A percentile compares a stretch with the other conserved stretches of the same genome.
Conservation (phyloP, 2,113 vertebrate genomes). For the Mus pahari region DNA sequence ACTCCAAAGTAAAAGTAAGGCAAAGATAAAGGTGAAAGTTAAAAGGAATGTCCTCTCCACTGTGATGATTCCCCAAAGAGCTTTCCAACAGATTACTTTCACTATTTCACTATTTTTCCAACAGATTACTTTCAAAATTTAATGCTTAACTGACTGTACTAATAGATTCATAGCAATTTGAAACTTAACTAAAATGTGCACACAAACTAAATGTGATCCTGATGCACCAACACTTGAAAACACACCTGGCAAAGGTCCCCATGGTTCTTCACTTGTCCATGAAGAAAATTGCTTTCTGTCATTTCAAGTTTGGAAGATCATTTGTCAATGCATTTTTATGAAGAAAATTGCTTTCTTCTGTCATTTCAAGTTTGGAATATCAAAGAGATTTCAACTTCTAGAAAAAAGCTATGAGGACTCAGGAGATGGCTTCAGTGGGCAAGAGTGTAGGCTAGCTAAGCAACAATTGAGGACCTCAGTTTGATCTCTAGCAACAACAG, state of each 20-base stretch:
- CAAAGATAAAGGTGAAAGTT: neutral
- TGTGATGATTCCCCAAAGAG: too few relatives aligned
- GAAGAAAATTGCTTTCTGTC: neutral
- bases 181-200: neutral
- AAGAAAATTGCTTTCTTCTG: neutral
- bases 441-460: neutral
- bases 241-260: neutral
- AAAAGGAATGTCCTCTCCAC: neutral
- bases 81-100: neutral
- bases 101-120: neutral
- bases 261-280: neutral
- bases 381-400: conserved; percentile 49
- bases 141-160: neutral
- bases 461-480: neutral
- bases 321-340: neutral
- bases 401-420: neutral
- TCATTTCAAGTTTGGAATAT: neutral
- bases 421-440: neutral
- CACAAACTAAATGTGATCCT: conserved; percentile 23
- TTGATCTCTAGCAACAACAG: neutral
- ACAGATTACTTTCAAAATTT: neutral
- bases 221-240: conserved; percentile 31
- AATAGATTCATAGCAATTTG: neutral
- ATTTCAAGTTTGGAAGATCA: neutral
- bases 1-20: neutral